phyloP scores from a whole-genome alignment of 2,113 vertebrate species.

The Cephalopterus ornatus region DNA sequence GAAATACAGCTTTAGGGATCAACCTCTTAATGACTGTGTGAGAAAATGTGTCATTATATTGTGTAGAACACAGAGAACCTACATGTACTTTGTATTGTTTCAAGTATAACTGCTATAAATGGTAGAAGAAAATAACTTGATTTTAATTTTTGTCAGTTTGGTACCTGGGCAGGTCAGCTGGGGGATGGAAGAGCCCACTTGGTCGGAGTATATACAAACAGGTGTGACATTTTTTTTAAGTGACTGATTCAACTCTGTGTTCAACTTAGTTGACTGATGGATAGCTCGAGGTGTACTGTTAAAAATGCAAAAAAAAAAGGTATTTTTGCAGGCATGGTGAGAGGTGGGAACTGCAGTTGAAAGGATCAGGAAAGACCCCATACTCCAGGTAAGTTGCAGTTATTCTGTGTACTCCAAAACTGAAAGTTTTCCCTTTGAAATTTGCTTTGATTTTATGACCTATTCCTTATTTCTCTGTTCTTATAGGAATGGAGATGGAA shows the following conservation, averaged over 20 bases:
- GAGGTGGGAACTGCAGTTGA: constrained; percentile 83
- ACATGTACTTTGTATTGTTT: not conserved
- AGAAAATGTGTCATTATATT: not conserved
- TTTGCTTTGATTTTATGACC: not conserved
- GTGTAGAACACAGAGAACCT: not conserved
- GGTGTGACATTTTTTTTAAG: constrained; percentile 52
- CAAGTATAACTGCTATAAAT: not conserved
- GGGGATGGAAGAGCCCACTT: constrained; percentile 83
- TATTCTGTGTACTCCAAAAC: not conserved
- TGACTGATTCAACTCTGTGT: not conserved
- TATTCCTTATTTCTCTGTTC: not conserved
- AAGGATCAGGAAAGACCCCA: constrained; percentile 85
- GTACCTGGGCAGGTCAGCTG: constrained; percentile 83
- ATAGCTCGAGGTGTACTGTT: not conserved
- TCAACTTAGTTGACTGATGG: not conserved
- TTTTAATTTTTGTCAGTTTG: constrained; percentile 74
- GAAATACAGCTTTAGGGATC: not conserved
- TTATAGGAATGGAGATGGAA: constrained; percentile 77
- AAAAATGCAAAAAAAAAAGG: not conserved
- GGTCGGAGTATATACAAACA: constrained; percentile 79
- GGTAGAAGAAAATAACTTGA: not conserved
- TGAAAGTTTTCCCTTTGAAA: not conserved
- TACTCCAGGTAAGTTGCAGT: constrained; percentile 74
- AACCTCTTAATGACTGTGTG: not conserved
- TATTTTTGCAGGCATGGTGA: constrained; percentile 73